Conservation (phyloP, 2,888 invertebrate species). For the Anorthoa munda region DNA sequence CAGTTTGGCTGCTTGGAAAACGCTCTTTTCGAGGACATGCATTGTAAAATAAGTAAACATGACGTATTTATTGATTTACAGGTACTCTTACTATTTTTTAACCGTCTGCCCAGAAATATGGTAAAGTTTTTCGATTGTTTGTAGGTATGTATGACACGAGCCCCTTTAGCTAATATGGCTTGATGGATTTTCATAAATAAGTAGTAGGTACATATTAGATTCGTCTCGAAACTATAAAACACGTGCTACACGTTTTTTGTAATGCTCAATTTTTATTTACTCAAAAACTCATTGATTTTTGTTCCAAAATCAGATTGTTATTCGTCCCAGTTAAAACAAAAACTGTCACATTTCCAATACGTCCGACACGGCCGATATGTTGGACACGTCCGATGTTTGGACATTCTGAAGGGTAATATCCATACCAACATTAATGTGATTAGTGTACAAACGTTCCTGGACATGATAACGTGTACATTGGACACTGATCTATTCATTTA, state of each 20-base stretch:
- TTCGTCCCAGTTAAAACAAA: background rate
- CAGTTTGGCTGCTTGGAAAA: too few species aligned
- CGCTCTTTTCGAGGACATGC: too few species aligned
- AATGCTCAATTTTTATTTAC: too few species aligned
- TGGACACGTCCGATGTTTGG: constrained; percentile 1
- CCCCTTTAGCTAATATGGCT: background rate
- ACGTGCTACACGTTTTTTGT: background rate
- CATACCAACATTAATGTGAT: constrained; percentile 1
- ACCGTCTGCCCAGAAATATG: background rate
- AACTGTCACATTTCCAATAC: constrained; percentile 13
- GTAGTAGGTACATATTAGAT: too few species aligned
- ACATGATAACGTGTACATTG: constrained; percentile 1
- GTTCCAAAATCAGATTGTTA: constrained; percentile 2
- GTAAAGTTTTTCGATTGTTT: background rate
- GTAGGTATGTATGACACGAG: too few species aligned
- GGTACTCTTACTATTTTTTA: background rate
- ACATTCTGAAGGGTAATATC: background rate
- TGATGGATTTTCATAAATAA: background rate
- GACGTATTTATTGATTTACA: background rate
- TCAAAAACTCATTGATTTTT: background rate
- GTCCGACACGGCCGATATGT: background rate
- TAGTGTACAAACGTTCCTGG: constrained; percentile 6
- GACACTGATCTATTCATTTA: constrained; percentile 17
- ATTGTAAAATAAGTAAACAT: background rate
- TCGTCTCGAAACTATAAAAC: too few species aligned